phyloP scores from a whole-genome alignment of 2,113 vertebrate genomes.

The Hirundichthys speculiger region DNA sequence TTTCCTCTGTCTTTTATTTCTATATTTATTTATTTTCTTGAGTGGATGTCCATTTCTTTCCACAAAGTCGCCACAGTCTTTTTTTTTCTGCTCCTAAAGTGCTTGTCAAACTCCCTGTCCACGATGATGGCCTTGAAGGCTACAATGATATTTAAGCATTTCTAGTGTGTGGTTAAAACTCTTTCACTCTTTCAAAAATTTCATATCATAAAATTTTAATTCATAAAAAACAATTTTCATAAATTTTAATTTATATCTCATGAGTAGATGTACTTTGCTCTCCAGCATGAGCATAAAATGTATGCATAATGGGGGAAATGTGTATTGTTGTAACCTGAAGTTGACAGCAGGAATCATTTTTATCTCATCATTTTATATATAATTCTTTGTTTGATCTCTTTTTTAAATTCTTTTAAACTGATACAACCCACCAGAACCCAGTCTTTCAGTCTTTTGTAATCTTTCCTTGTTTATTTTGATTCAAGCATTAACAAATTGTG shows the following conservation, averaged over 20 bases:
- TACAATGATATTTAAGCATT: constrained; percentile 42
- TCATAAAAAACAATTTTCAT: too few species aligned
- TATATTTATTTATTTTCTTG: too few species aligned
- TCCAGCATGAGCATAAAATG: background rate
- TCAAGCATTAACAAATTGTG: constrained; percentile 54
- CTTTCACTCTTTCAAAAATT: too few species aligned
- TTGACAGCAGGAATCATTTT: too few species aligned
- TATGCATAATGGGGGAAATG: background rate
- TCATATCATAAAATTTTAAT: too few species aligned
- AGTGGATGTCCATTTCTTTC: constrained; percentile 25
- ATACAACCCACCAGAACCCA: too few species aligned
- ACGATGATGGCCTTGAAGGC: constrained; percentile 48
- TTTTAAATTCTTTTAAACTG: too few species aligned
- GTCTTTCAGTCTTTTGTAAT: too few species aligned
- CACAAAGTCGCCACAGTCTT: background rate
- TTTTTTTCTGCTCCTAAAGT: constrained; percentile 42
- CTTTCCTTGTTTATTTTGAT: constrained; percentile 15
- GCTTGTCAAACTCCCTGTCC: constrained; percentile 35
- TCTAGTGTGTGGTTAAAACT: constrained; percentile 27
- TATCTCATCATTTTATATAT: too few species aligned
- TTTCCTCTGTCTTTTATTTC: constrained; percentile 23
- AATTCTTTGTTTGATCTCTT: too few species aligned
- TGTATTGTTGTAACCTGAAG: too few species aligned
- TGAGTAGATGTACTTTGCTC: background rate
- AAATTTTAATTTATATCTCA: constrained; percentile 30